Conservation (phyloP, 2,113 vertebrate genomes). For the Petrocephalus microphthalmus region DNA sequence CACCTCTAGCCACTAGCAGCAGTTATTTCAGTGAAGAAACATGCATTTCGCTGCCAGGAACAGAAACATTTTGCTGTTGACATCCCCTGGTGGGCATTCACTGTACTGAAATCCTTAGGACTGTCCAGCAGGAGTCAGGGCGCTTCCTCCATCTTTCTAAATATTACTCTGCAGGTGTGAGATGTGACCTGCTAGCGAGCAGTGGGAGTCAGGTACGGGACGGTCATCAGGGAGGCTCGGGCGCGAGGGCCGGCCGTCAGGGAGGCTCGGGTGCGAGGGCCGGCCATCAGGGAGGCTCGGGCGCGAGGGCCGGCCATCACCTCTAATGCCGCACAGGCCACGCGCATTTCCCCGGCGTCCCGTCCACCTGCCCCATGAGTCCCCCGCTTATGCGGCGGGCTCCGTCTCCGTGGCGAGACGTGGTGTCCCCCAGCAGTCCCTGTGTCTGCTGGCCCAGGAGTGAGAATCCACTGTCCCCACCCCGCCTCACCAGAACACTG, state of each 20-base stretch:
- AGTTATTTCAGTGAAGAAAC: neutral
- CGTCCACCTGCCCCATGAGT: neutral
- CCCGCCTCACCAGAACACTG: neutral
- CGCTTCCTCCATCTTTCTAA: conserved; percentile 14
- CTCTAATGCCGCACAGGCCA: neutral
- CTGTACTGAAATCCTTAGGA: neutral
- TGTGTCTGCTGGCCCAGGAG: conserved; percentile 22
- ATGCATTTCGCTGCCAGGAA: neutral
- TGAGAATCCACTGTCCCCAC: conserved; percentile 23
- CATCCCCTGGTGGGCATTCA: neutral
- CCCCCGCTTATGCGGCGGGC: neutral
- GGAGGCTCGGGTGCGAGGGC: neutral
- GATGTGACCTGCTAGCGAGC: conserved; percentile 36
- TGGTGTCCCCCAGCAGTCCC: neutral
- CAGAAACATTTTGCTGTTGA: neutral
- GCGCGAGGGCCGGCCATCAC: neutral
- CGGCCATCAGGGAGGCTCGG: neutral
- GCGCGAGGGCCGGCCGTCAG: conserved; percentile 26
- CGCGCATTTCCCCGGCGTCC: neutral
- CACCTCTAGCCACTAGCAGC: neutral
- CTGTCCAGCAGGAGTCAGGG: neutral
- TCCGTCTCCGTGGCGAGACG: too few relatives aligned
- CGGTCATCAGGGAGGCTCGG: conserved; percentile 12
- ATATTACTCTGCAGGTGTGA: conserved; percentile 15
- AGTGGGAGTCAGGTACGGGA: conserved; percentile 25